Evolutionary conservation across 2,113 vertebrate genomes (phyloP).

Genomic region (Archilochus colubris): DNA sequence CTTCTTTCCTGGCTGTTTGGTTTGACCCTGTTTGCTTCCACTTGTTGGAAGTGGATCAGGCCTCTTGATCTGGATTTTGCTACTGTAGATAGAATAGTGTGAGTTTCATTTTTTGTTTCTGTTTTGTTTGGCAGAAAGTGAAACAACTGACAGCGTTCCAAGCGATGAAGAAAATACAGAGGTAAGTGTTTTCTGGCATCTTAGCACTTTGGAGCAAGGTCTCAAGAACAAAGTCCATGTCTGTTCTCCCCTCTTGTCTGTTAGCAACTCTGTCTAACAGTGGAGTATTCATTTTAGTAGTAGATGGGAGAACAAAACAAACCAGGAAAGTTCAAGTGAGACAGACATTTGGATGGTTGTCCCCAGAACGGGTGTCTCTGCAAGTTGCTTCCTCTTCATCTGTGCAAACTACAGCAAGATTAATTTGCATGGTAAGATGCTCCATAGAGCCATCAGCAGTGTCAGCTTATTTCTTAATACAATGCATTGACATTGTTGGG

Average conservation of each 20-base stretch:
- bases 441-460: not conserved
- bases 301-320: not conserved
- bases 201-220: not conserved
- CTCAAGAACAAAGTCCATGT: not conserved
- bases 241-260: not conserved
- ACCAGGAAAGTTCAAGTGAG: not conserved
- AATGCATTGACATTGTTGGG: not conserved
- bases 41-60: not conserved
- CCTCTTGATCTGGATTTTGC: not conserved
- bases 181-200: slow-evolving; percentile 73
- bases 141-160: slow-evolving; percentile 89
- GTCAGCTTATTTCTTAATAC: not conserved
- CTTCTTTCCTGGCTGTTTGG: not conserved
- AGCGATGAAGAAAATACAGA: slow-evolving; percentile 89
- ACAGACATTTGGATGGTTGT: not conserved
- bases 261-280: not conserved
- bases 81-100: not conserved
- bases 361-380: not conserved
- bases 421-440: not conserved
- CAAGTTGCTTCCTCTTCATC: not conserved
- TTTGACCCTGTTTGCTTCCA: not conserved
- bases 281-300: not conserved
- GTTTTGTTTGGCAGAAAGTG: slow-evolving; percentile 86
- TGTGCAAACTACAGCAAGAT: not conserved
- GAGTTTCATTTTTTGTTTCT: slow-evolving; percentile 58